Evolutionary conservation across 2,113 vertebrate species (phyloP).

Genomic region (Ancistrus triradiatus): DNA sequence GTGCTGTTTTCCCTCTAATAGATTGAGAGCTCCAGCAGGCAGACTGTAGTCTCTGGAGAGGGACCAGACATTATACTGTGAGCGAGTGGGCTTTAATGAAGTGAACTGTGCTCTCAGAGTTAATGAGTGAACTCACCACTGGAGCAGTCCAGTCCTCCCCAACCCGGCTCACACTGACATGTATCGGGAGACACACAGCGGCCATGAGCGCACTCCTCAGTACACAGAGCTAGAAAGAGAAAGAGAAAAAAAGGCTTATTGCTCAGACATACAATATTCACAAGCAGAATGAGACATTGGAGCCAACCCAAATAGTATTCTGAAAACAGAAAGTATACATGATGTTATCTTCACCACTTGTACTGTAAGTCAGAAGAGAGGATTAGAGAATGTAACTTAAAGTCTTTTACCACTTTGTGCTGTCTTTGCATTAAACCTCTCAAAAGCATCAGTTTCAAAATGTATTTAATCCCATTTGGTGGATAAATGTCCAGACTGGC

Average conservation of each 20-base stretch:
- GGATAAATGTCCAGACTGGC: slow-evolving; percentile 32
- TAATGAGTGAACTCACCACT: slow-evolving; percentile 84
- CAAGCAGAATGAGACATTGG: background rate
- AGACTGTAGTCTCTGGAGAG: slow-evolving; percentile 41
- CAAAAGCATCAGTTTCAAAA: slow-evolving; percentile 15
- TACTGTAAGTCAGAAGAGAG: background rate
- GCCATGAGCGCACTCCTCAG: slow-evolving; percentile 92
- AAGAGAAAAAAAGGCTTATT: slow-evolving; percentile 28
- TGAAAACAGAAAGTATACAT: too few relatives aligned
- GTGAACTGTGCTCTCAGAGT: slow-evolving; percentile 52
- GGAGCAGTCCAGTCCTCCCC: slow-evolving; percentile 97
- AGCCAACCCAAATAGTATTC: too few relatives aligned
- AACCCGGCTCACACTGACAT: slow-evolving; percentile 96
- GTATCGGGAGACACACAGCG: slow-evolving; percentile 95
- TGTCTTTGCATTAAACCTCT: background rate
- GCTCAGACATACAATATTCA: slow-evolving; percentile 13
- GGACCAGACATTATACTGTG: slow-evolving; percentile 44
- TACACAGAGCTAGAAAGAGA: slow-evolving; percentile 82
- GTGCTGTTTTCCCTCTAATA: slow-evolving; percentile 32
- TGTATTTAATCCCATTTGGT: slow-evolving; percentile 7
- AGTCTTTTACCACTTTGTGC: background rate
- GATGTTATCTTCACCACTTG: too few relatives aligned
- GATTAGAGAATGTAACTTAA: background rate
- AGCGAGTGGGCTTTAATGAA: slow-evolving; percentile 48
- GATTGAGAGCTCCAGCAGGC: slow-evolving; percentile 38